Base-by-base conservation (phyloP, 2,888 invertebrate genomes). In the Drosophila imparisetae region DNA sequence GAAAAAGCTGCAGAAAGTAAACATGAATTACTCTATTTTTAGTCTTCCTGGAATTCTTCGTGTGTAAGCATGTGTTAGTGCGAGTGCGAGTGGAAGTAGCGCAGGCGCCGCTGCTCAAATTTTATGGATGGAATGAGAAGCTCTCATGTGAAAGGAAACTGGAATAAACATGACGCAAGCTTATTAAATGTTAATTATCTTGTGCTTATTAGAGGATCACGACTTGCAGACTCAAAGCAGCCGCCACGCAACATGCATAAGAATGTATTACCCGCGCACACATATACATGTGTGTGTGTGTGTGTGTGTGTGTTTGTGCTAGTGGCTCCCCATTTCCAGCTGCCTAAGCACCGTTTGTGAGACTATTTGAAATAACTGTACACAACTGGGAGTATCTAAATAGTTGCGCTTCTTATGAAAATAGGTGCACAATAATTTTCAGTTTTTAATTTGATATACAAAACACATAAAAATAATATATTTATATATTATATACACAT, bases 261-360 rank as follows among this genome's bases (percentile, higher is more conserved):
- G 66, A 77, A 77, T 77, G 66, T 58, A 70, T 36, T 15, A 24
- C n/a, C 36, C 11, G 42, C 11, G 38, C 18, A 18, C 21, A 11
- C 21, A 24, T 52, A 24, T 45, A 29, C 53, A 15, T 49, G 32
- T 32, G 30, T 36, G 15, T 13, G 0, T 55, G 29, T 30, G 24
- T 42, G 27, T 34, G 29, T 42, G 30, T 24, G 27, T 34, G 29
- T 42, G 30, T 24, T 24, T 65, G 45, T 40, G 32, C 6, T 10
- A 38, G 60, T 70, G 61, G 59, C 63, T 84, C 68, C 58, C 58
- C 71, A 81, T 81, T 84, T 87, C 54, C 59, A 87, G 73, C 66
- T 75, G 66, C 30, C 81, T 55, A 86, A 78, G 64, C 71, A 85
- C 83, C 88, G 88, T 82, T 87, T 79, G 58, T 34, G 61, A 55